Conservation (phyloP, 2,888 invertebrate genomes). For the Drosophila falleni region DNA sequence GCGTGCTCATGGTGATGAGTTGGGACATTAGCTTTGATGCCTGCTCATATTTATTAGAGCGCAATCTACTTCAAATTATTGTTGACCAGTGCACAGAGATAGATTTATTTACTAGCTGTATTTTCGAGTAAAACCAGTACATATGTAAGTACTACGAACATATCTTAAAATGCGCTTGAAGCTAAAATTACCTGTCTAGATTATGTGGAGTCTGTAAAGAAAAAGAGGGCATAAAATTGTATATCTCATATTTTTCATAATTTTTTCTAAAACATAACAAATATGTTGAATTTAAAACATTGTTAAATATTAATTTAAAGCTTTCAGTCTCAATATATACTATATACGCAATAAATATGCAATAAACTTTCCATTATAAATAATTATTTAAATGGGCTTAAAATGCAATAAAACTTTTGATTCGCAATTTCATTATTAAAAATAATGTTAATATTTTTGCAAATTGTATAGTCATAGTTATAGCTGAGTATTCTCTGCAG, state of each 20-base stretch:
- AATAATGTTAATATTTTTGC: too few species aligned
- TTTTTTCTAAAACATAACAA: too few species aligned
- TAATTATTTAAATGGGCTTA: too few species aligned
- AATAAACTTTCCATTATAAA: too few species aligned
- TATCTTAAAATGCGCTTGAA: neutral
- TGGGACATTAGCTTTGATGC: constrained; percentile 83
- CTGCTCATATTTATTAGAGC: constrained; percentile 83
- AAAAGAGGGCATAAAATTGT: too few species aligned
- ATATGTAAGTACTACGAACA: neutral
- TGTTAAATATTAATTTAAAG: too few species aligned
- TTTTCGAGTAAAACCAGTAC: neutral
- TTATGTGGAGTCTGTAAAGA: neutral
- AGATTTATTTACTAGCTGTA: constrained; percentile 33
- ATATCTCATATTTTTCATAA: too few species aligned
- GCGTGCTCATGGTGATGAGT: constrained; percentile 83
- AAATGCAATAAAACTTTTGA: too few species aligned
- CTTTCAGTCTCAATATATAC: too few species aligned
- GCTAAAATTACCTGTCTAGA: neutral
- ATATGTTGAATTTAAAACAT: too few species aligned
- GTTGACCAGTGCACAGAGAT: constrained; percentile 28
- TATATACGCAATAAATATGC: too few species aligned
- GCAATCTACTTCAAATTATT: constrained; percentile 75
- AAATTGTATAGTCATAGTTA: neutral
- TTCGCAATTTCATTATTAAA: too few species aligned
- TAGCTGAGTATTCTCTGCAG: neutral